These are phyloP conservation scores for Hormiphora californensis DNA, from an alignment of 37 sponge, comb jelly and placozoan genomes.

Conservation along the genomic window DNA sequence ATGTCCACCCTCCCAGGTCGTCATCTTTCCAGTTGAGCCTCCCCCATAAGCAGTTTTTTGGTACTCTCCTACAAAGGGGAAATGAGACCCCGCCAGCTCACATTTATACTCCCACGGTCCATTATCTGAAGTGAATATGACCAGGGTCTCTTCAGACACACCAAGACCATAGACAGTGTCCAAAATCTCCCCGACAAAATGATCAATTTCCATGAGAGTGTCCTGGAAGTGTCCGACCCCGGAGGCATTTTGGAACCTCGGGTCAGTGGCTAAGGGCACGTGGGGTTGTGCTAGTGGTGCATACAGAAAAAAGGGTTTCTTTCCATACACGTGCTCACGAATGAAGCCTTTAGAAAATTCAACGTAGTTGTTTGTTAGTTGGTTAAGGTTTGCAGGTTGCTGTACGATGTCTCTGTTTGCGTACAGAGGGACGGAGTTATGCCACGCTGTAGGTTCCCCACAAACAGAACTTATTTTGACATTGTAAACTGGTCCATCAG, in stretches of 20 bases:
- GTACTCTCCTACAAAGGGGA: slow-evolving; percentile 31
- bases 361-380: slow-evolving; percentile 32
- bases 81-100: slow-evolving; percentile 18
- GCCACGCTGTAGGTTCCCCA: neutral
- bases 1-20: slow-evolving; percentile 57
- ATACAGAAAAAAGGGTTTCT: slow-evolving; percentile 28
- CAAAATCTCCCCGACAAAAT: neutral
- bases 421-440: slow-evolving; percentile 57
- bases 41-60: slow-evolving; percentile 16
- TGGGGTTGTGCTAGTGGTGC: slow-evolving; percentile 19
- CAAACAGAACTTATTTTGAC: slow-evolving; percentile 10
- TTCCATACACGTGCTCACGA: neutral
- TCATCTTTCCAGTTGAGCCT: slow-evolving; percentile 25
- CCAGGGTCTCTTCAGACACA: slow-evolving; percentile 2
- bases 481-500: slow-evolving; percentile 9
- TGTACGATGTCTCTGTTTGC: slow-evolving; percentile 56
- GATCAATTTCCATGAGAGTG: slow-evolving; percentile 40
- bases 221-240: neutral
- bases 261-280: neutral
- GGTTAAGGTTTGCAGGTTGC: slow-evolving; percentile 61
- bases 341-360: neutral
- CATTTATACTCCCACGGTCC: slow-evolving; percentile 57
- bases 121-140: slow-evolving; percentile 54
- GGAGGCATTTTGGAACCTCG: neutral
- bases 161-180: neutral